Evolutionary conservation across 2,113 vertebrate species (phyloP).

Genomic region (Mola mola): DNA sequence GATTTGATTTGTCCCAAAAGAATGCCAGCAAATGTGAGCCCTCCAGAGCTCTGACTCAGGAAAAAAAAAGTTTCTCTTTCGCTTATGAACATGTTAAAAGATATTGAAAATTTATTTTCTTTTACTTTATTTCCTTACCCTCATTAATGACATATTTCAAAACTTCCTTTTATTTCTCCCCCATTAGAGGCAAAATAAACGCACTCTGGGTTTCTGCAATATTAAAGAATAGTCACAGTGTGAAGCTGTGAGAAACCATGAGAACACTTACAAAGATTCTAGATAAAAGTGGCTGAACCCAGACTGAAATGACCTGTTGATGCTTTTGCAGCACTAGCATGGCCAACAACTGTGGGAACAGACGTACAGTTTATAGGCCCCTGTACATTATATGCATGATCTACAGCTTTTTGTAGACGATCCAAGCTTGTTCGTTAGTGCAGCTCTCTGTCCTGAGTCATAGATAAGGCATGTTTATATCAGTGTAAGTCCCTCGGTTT

Average conservation of each 20-base stretch:
- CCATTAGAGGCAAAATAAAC: no score
- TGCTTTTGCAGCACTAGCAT: slow-evolving; percentile 7
- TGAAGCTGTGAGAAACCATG: slow-evolving; percentile 11
- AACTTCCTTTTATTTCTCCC: no score
- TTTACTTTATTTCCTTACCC: not conserved
- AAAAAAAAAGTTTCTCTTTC: slow-evolving; percentile 27
- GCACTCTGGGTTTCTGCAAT: no score
- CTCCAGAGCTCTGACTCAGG: slow-evolving; percentile 41
- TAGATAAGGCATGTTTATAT: slow-evolving; percentile 32
- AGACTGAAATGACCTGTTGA: slow-evolving; percentile 6
- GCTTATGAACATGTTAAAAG: slow-evolving; percentile 57
- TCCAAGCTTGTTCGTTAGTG: no score
- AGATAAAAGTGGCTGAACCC: slow-evolving; percentile 4
- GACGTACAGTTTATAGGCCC: not conserved
- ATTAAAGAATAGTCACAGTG: slow-evolving; percentile 23
- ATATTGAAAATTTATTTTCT: slow-evolving; percentile 33
- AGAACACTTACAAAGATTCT: slow-evolving; percentile 3
- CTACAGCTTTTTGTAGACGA: slow-evolving; percentile 1
- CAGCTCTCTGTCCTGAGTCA: slow-evolving; percentile 4
- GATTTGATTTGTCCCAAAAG: slow-evolving; percentile 53
- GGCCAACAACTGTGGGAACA: slow-evolving; percentile 8
- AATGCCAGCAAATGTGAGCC: slow-evolving; percentile 53
- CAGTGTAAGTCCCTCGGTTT: slow-evolving; percentile 12
- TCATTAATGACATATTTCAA: no score
- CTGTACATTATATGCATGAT: not conserved